phyloP scores from a whole-genome alignment of 1,140 invertebrate genomes.

The Gryllus bimaculatus region DNA sequence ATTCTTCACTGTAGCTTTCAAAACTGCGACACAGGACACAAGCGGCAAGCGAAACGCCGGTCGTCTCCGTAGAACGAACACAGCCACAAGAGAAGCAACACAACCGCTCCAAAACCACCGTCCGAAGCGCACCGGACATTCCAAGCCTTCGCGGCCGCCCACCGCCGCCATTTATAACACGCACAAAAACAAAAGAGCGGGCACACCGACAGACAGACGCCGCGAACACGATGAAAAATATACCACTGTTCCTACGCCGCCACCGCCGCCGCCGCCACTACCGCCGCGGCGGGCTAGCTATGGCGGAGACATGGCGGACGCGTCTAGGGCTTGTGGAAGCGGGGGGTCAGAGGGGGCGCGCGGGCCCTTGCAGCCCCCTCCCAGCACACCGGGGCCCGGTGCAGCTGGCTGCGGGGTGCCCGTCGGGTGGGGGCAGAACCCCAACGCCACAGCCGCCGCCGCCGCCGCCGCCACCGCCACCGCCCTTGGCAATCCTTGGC shows the following conservation, averaged over 20 bases:
- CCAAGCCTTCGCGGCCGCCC: neutral
- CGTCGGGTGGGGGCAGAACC: neutral
- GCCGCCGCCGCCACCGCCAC: no score
- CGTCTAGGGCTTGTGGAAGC: neutral
- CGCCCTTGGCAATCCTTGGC: neutral
- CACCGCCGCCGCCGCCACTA: no score
- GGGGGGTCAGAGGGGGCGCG: neutral
- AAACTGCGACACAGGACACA: no score
- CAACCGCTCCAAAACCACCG: neutral
- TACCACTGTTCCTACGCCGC: neutral
- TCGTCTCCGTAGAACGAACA: no score
- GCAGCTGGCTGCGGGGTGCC: neutral
- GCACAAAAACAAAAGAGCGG: neutral
- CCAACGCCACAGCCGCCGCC: no score
- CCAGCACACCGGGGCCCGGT: no score
- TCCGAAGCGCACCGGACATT: neutral
- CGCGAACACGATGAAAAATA: neutral
- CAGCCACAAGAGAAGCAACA: neutral
- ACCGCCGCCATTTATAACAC: neutral
- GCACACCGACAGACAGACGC: neutral
- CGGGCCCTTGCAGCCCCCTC: neutral
- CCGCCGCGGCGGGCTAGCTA: neutral
- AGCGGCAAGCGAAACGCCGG: no score
- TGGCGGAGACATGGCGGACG: neutral
- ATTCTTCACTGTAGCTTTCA: no score